Base-by-base conservation (phyloP, 2,888 invertebrate species). In the Eumacrocentrus americanus region DNA sequence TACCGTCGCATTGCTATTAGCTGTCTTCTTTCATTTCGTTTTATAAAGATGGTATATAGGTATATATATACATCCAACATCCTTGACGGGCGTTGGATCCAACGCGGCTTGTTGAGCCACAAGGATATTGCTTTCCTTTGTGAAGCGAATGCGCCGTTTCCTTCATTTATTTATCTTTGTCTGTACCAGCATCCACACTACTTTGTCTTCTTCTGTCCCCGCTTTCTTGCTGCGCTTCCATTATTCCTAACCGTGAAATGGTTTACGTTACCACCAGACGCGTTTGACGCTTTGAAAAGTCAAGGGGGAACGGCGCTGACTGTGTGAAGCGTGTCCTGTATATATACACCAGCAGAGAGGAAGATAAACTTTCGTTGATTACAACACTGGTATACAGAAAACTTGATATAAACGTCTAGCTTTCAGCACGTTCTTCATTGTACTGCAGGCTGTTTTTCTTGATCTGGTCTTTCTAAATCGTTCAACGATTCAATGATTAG, bases 101-200 rank as follows among this genome's bases (percentile, higher is more conserved):
- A 51, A 12, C 16, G 44, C 18, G 44, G 34, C 44, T 71, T 42
- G 58, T 34, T 54, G 37, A n/a, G 68, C 60, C 67, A 55, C 61
- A 66, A 69, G 74, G 76, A 77, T 77, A 76, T 77, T 75, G 74
- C 77, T 72, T 72, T 70, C 70, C 74, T 76, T 72, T 76, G 71
- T 72, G 67, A 9, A 67, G 56, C 66, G 60, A 64, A 62, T 44
- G 34, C 67, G 66, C 66, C 72, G 72, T 76, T 76, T 76, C 71
- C 72, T 73, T 71, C 72, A 71, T 74, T 76, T 77, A 76, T 77
- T 76, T 76, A 74, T 77, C 76, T 76, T 72, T 67, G 71, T 70
- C 72, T 67, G 68, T 50, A 7, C 9, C 59, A 34, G 44, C 51
- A 57, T 51, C 40, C 63, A 60, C 65, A 64, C 60, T 29, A 29